Conservation (phyloP, 2,797 vertebrate species). For the Periparus ater region DNA sequence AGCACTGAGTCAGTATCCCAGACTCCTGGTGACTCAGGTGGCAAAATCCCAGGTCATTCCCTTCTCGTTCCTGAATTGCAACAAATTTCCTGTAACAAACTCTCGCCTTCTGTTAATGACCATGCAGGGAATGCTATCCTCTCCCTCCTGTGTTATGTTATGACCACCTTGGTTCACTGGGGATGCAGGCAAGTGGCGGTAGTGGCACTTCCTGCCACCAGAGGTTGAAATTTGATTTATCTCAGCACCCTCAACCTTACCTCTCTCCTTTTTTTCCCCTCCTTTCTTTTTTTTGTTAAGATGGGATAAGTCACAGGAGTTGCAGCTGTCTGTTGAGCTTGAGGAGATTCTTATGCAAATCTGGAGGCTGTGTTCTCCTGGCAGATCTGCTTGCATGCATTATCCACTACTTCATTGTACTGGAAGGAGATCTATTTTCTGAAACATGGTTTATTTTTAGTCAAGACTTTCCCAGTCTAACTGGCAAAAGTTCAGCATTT, state of each 20-base stretch:
- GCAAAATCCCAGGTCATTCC: neutral
- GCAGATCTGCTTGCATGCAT: neutral
- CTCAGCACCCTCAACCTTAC: neutral
- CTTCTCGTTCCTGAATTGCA: neutral
- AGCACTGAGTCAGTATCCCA: neutral
- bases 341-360: neutral
- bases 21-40: conserved; percentile 29
- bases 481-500: conserved; percentile 53
- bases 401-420: neutral
- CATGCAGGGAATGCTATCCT: neutral
- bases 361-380: neutral
- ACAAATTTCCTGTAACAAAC: neutral
- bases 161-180: neutral
- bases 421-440: conserved; percentile 41
- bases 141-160: rapidly evolving
- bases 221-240: neutral
- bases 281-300: neutral
- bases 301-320: neutral
- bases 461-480: conserved; percentile 30
- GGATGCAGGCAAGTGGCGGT: neutral
- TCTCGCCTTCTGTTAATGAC: neutral
- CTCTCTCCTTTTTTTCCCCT: neutral
- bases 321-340: neutral
- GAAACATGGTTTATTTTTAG: conserved; percentile 46
- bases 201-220: neutral